phyloP scores from a whole-genome alignment of 2,113 vertebrate species.

The Lophius piscatorius region DNA sequence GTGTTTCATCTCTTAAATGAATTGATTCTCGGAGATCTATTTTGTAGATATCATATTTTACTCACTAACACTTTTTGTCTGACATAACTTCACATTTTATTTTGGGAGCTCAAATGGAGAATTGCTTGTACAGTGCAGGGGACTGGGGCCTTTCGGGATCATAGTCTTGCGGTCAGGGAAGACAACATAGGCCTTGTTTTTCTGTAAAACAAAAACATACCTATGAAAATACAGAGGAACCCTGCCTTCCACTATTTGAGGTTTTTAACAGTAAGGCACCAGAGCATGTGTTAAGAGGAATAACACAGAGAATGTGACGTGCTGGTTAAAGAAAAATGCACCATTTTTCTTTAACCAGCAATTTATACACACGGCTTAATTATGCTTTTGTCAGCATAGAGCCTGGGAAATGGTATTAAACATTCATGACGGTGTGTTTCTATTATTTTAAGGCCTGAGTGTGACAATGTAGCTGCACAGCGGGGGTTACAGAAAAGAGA shows the following conservation, averaged over 20 bases:
- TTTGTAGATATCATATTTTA: too few relatives aligned
- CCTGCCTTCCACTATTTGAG: not conserved
- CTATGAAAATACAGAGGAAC: not conserved
- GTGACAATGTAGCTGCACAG: slow-evolving; percentile 48
- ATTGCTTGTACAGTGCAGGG: too few relatives aligned
- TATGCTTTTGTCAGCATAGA: slow-evolving; percentile 62
- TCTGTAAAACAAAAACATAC: too few relatives aligned
- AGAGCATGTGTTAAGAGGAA: slow-evolving; percentile 18
- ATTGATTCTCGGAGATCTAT: too few relatives aligned
- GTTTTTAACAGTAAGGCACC: not conserved
- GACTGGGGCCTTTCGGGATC: too few relatives aligned
- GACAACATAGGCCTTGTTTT: too few relatives aligned
- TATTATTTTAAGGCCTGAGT: slow-evolving; percentile 51
- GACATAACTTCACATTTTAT: too few relatives aligned
- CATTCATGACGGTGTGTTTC: slow-evolving; percentile 57
- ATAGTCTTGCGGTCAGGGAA: too few relatives aligned
- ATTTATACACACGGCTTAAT: slow-evolving; percentile 58
- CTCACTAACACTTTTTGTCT: too few relatives aligned
- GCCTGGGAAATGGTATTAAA: slow-evolving; percentile 60
- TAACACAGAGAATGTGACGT: slow-evolving; percentile 39
- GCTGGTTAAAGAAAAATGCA: slow-evolving; percentile 51
- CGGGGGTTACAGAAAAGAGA: slow-evolving; percentile 35
- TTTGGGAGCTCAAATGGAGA: too few relatives aligned
- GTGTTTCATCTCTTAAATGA: too few relatives aligned
- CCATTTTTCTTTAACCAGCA: slow-evolving; percentile 50